phyloP scores from a whole-genome alignment of 2,113 vertebrate species.

The Salvelinus sp. region DNA sequence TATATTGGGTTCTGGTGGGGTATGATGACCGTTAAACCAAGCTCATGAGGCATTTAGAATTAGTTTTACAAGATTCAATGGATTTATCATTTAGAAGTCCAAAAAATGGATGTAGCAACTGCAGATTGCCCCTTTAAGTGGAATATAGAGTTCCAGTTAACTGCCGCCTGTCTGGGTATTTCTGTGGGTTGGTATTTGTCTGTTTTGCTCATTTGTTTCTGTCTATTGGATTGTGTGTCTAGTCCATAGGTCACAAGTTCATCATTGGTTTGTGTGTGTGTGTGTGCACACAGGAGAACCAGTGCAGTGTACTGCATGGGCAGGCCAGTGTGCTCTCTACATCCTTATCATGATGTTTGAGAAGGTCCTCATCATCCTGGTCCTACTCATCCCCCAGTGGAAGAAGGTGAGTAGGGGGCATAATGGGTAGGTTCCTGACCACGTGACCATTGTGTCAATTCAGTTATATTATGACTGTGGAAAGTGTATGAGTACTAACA shows the following conservation, averaged over 20 bases:
- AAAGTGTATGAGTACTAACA: neutral
- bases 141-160: neutral
- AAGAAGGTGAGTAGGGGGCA: slow-evolving; percentile 81
- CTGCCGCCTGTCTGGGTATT: neutral
- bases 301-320: slow-evolving; percentile 90
- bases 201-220: neutral
- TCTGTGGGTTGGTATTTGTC: neutral
- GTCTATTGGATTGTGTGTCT: neutral
- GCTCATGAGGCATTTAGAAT: too few species aligned
- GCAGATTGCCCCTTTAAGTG: too few species aligned
- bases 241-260: neutral
- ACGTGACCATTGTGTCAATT: neutral
- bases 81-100: too few species aligned
- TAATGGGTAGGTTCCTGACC: neutral
- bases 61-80: too few species aligned
- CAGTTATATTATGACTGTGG: neutral
- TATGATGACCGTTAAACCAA: too few species aligned
- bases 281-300: slow-evolving; percentile 81
- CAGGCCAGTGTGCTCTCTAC: slow-evolving; percentile 93
- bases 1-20: too few species aligned
- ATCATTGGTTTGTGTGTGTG: neutral
- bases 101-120: too few species aligned
- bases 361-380: slow-evolving; percentile 93
- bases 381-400: slow-evolving; percentile 95
- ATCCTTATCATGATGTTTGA: slow-evolving; percentile 98